Base-by-base conservation (phyloP, 2,888 invertebrate genomes). In the Acanthosepion lycidas region DNA sequence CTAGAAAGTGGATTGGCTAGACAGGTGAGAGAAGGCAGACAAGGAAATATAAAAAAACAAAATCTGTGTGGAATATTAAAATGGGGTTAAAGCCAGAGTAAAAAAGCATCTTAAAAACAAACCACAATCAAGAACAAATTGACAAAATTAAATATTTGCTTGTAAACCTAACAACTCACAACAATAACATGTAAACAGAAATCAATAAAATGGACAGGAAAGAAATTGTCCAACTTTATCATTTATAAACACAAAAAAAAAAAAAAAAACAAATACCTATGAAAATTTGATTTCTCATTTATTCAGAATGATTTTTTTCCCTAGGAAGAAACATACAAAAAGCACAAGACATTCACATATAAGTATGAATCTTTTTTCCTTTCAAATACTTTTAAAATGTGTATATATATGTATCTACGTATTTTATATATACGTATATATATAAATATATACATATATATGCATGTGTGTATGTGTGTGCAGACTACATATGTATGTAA, bases 251-350 rank as follows among this genome's bases (percentile, higher is more conserved):
- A 51, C 15, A 51, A 12, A 55, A 51, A 15, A 92, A 20, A 48
- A 49, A 23, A 92, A 49, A 92, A 48, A 48, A 0, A 48, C 23
- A 92, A 92, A 92, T 9, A 92, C 48, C 26, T 49, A 48, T 92
- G 20, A 92, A 92, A 92, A 92, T 93, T 93, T 93, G 28, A 93
- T 53, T 93, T 93, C n/a, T 93, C 93, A 26, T 93, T 93, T 93
- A 93, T 93, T 92, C 53, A 93, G 51, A 51, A 93, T 53, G 93
- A 53, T 93, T 93, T 91, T 42, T 42, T 53, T 93, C 53, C 53
- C 93, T 93, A 93, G 53, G 49, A 93, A 93, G 93, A 93, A 93
- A 93, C 93, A 93, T 51, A 93, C 93, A 93, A 93, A 93, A 93
- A 93, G 93, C 93, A 93, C 93, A 93, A 93, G 49, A 93, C 93